These are phyloP conservation scores for Pachyrhynchus sulphureomaculatus DNA, from an alignment of 1,140 invertebrate genomes.

Conservation along the genomic window DNA sequence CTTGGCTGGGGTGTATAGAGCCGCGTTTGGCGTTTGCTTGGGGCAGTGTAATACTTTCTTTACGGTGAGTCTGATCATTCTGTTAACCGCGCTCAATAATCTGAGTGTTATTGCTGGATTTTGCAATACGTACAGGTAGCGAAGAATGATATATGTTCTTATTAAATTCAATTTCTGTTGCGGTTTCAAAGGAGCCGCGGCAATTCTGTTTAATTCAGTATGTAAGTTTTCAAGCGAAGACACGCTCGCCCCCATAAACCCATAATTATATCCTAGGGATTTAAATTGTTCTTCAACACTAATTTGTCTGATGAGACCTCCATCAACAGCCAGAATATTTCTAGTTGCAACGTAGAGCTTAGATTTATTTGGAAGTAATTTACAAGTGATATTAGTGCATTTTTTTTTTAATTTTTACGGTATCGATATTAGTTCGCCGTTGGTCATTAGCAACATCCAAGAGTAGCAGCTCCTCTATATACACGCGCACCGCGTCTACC, in stretches of 20 bases:
- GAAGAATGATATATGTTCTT: slow-evolving; percentile 14
- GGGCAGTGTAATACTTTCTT: slow-evolving; percentile 15
- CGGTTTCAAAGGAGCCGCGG: slow-evolving; percentile 21
- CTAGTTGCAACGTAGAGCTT: not conserved
- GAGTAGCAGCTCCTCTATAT: too few relatives aligned
- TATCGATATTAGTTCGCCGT: too few relatives aligned
- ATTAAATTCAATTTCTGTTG: slow-evolving; percentile 28
- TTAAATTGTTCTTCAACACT: not conserved
- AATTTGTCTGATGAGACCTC: not conserved
- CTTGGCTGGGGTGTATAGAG: slow-evolving; percentile 9
- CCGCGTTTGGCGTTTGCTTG: slow-evolving; percentile 1
- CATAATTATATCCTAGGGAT: slow-evolving; percentile 3
- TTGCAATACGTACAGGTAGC: slow-evolving; percentile 6
- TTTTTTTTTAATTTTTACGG: too few relatives aligned
- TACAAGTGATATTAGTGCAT: not conserved
- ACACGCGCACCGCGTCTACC: too few relatives aligned
- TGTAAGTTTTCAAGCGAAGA: not conserved
- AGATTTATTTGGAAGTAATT: not conserved
- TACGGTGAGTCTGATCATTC: slow-evolving; percentile 11
- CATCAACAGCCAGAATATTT: not conserved
- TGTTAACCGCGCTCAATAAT: slow-evolving; percentile 11
- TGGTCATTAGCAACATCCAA: too few relatives aligned
- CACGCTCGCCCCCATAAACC: not conserved
- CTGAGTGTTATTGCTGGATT: not conserved
- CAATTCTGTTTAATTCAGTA: not conserved